phyloP scores from a whole-genome alignment of 2,113 vertebrate species.

The Xenopus laevis region DNA sequence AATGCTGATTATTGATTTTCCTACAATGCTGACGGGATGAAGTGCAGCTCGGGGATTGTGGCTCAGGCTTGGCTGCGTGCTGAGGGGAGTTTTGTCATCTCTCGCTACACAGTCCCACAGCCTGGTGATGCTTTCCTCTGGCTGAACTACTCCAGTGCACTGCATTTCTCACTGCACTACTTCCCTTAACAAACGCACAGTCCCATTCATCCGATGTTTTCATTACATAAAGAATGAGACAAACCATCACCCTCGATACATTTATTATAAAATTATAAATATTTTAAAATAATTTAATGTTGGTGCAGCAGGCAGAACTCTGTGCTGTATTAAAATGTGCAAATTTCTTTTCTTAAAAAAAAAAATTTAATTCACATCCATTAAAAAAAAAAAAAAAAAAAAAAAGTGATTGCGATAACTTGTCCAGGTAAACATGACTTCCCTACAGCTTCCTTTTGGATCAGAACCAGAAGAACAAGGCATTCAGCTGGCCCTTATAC shows the following conservation, averaged over 20 bases:
- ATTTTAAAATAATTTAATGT: constrained; percentile 2
- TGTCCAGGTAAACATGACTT: too few species aligned
- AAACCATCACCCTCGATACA: not conserved
- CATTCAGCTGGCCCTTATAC: too few species aligned
- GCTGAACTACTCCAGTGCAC: not conserved
- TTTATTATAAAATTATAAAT: constrained; percentile 26
- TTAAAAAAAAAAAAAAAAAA: too few species aligned
- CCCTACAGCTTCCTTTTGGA: too few species aligned
- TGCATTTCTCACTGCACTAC: too few species aligned
- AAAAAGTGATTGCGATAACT: too few species aligned
- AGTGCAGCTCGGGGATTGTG: constrained; percentile 29
- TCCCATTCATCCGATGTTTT: too few species aligned
- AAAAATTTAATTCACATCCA: too few species aligned
- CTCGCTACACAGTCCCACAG: not conserved
- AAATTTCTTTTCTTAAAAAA: not conserved
- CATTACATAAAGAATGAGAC: too few species aligned
- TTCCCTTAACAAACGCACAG: too few species aligned
- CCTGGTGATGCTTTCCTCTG: not conserved
- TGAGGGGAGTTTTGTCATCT: constrained; percentile 21
- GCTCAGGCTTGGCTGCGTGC: constrained; percentile 3
- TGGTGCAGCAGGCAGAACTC: not conserved
- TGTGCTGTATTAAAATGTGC: not conserved
- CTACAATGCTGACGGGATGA: constrained; percentile 21
- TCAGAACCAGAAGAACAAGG: too few species aligned
- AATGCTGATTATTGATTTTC: constrained; percentile 40